These are phyloP conservation scores for Charina bottae DNA, from an alignment of 2,113 vertebrate species.

Conservation along the genomic window DNA sequence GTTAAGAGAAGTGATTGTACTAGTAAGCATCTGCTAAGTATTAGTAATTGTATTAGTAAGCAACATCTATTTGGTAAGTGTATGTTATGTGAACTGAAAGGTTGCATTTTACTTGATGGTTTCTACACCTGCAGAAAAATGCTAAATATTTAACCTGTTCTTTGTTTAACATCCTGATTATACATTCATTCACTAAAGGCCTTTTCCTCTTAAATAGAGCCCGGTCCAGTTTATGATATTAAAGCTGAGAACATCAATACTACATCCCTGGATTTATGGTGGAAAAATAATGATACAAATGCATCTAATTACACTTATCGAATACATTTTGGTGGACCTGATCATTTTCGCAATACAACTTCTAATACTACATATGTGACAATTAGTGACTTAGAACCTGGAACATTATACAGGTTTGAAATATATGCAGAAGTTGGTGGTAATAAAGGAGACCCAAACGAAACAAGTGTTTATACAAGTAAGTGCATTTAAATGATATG, in stretches of 20 bases:
- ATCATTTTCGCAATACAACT: neutral
- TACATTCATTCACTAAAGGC: no score
- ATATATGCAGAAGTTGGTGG: neutral
- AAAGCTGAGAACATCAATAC: neutral
- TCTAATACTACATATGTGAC: neutral
- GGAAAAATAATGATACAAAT: slow-evolving; percentile 31
- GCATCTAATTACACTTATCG: neutral
- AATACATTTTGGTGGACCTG: neutral
- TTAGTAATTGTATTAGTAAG: no score
- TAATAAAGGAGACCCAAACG: neutral
- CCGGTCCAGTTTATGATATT: slow-evolving; percentile 28
- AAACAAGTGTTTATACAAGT: neutral
- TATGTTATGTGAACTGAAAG: no score
- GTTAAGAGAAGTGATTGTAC: no score
- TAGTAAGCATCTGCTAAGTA: no score
- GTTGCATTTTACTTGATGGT: no score
- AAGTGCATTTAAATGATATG: no score
- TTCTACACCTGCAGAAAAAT: no score
- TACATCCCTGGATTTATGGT: slow-evolving; percentile 32
- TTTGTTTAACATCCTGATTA: no score
- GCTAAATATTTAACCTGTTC: no score
- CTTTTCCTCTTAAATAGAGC: slow-evolving; percentile 35
- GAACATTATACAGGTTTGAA: neutral
- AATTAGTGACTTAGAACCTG: neutral
- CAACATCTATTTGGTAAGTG: no score